Evolutionary conservation across 2,797 vertebrate species (phyloP).

Genomic region (Hydrophis major): DNA sequence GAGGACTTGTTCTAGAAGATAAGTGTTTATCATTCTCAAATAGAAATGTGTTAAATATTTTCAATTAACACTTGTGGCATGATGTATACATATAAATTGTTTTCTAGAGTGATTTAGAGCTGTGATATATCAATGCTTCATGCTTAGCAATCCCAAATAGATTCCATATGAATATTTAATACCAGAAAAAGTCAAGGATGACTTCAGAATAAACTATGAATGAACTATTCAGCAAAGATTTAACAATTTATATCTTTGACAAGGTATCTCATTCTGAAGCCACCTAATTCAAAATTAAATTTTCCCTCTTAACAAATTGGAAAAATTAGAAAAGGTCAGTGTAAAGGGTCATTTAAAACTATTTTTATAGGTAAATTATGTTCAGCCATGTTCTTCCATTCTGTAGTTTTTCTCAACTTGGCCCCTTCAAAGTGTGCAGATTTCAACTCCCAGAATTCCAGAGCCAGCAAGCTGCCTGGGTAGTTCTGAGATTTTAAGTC

Average conservation of each 20-base stretch:
- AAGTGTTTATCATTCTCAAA: background rate
- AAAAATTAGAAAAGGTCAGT: background rate
- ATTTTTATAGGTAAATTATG: background rate
- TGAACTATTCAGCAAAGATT: background rate
- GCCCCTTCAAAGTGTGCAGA: background rate
- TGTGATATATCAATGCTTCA: background rate
- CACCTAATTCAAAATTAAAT: background rate
- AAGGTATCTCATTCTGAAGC: background rate
- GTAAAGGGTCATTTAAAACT: background rate
- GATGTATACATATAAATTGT: background rate
- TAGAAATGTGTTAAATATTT: background rate
- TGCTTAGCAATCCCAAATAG: background rate
- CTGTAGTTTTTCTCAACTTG: background rate
- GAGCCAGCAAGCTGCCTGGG: background rate
- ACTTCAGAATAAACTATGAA: background rate
- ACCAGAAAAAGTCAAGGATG: background rate
- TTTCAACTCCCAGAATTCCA: background rate
- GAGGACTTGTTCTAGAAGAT: background rate
- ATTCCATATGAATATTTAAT: background rate
- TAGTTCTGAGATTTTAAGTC: background rate
- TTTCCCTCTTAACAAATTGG: background rate
- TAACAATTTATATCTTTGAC: background rate
- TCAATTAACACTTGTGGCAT: background rate
- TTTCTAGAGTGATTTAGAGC: background rate
- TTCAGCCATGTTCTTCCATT: background rate